Base-by-base conservation (phyloP, 2,888 invertebrate species). In the Lasioglossum pauxillum region DNA sequence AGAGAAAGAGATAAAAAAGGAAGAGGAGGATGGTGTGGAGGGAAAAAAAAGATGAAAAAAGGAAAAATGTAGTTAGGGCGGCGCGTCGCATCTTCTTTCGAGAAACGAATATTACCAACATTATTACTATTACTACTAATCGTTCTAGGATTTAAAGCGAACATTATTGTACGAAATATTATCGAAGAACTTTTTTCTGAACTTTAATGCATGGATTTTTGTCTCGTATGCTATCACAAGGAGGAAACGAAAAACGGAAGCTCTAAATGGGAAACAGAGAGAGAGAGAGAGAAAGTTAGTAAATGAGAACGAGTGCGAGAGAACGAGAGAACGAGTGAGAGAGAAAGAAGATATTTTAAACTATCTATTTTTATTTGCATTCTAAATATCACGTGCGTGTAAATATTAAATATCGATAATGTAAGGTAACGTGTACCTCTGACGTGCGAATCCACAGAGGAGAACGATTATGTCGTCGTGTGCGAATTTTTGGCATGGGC, bases 321-420 rank as follows among this genome's bases (percentile, higher is more conserved):
- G 67, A 35, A 35, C 35, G 19, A 38, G 69, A 23, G 78, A 67
- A 64, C 72, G 27, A 57, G 87, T 82, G 71, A 14, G 71, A 71
- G 71, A 71, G 71, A 83, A 89, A 88, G 75, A 83, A 90, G 91
- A 93, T 93, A 94, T 94, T 93, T 94, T 93, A 90, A 93, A 93
- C 91, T 91, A 92, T 93, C 92, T 93, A 94, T 93, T 93, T 94
- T 94, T 92, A 92, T 94, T 94, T 93, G 91, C 91, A 92, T 91
- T 93, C 92, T 93, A 91, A 78, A 71, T 92, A 89, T 89, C 88
- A 90, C 81, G 82, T 90, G 85, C 90, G 88, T 90, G 86, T 90
- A 87, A 80, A 87, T 89, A 89, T 86, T 82, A 82, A 82, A 74
- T 87, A 86, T 72, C 41, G 46, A 76, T 71, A 69, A 71, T 71